Percentiles rank a stretch among this genome's conserved stretches.
Conservation (phyloP, 2,888 invertebrate species). For the Sympetrum striolatum region DNA sequence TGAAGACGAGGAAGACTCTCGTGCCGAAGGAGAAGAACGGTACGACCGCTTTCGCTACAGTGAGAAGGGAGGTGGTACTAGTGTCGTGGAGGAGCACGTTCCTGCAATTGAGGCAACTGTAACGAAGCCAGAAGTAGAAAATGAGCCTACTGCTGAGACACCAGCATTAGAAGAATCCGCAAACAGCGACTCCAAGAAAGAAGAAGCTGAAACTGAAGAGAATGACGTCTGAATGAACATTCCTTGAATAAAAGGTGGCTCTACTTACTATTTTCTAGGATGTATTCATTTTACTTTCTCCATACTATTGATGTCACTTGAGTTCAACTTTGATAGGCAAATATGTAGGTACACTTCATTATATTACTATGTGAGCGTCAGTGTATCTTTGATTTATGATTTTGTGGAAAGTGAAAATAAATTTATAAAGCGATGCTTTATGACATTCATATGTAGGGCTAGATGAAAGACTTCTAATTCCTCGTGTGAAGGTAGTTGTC, state of each 20-base stretch:
- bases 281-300: neutral
- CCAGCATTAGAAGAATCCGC: neutral
- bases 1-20: constrained; percentile 74
- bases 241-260: neutral
- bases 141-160: neutral
- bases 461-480: neutral
- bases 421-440: neutral
- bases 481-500: neutral
- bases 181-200: neutral
- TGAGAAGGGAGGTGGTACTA: constrained; percentile 63
- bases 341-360: neutral
- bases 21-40: constrained; percentile 60
- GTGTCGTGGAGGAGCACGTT: constrained; percentile 57
- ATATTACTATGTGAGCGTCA: neutral
- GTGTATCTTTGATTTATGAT: neutral
- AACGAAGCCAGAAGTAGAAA: neutral
- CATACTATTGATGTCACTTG: neutral
- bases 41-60: constrained; percentile 72
- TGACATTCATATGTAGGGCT: neutral
- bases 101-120: constrained; percentile 12
- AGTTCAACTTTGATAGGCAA: neutral
- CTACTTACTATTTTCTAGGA: neutral
- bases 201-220: constrained; percentile 19
- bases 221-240: constrained; percentile 20
- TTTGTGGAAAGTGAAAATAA: neutral